Evolutionary conservation across 2,797 vertebrate genomes (phyloP).

Genomic region (Tamandua tetradactyla): DNA sequence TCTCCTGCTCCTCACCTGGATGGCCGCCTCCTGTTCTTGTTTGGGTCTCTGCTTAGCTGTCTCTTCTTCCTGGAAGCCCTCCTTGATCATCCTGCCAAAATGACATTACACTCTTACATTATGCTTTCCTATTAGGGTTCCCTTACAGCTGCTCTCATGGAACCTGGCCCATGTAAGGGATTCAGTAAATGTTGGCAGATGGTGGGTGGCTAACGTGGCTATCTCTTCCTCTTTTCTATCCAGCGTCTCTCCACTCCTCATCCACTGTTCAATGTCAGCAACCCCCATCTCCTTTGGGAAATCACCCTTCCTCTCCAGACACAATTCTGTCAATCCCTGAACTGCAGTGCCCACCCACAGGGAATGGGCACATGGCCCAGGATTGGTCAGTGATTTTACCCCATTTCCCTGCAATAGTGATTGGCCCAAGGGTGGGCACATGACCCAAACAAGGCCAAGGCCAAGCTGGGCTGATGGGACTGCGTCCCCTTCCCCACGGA

Average conservation of each 20-base stretch:
- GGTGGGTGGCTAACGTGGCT: fast-evolving
- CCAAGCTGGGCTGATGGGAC: not conserved
- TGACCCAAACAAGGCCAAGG: not conserved
- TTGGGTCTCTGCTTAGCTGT: not conserved
- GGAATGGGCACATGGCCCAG: not conserved
- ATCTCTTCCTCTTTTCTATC: not conserved
- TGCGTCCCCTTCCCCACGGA: not conserved
- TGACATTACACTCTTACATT: not conserved
- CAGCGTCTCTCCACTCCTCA: not conserved
- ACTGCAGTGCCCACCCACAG: not conserved
- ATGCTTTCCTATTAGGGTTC: not conserved
- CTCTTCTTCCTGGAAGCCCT: slow-evolving; percentile 5
- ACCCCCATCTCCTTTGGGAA: not conserved
- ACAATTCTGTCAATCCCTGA: not conserved
- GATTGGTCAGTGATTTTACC: not conserved
- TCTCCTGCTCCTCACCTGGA: not conserved
- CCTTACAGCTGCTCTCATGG: not conserved
- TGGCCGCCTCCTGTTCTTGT: not conserved
- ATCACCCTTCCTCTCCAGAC: not conserved
- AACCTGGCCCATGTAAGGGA: not conserved
- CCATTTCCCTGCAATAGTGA: not conserved
- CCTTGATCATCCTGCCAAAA: not conserved
- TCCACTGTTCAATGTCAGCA: not conserved
- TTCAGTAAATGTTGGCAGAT: not conserved
- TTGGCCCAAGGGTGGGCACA: not conserved